These are phyloP conservation scores for Hyperoplus immaculatus DNA, from an alignment of 2,797 vertebrate species.

Conservation along the genomic window DNA sequence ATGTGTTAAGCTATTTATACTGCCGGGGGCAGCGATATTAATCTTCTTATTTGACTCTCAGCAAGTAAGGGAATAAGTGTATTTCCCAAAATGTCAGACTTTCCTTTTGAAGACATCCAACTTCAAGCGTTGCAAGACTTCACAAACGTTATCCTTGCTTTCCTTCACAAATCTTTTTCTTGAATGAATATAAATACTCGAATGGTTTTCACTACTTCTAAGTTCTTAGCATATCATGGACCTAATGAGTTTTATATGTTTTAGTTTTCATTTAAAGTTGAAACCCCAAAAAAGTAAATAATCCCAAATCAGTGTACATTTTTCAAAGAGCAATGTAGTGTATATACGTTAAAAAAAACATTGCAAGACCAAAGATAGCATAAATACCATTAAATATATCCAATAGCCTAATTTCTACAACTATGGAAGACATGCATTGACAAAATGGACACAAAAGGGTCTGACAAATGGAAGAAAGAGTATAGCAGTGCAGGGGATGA, in stretches of 20 bases:
- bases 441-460: constrained; percentile 71
- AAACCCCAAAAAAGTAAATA: background rate
- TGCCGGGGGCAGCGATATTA: background rate
- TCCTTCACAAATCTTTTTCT: background rate
- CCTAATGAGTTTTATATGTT: constrained; percentile 9
- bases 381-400: constrained; percentile 43
- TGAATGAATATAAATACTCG: constrained; percentile 6
- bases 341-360: constrained; percentile 20
- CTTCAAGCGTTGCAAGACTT: background rate
- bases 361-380: constrained; percentile 29
- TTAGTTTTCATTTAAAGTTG: constrained; percentile 9
- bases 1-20: background rate
- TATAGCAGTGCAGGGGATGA: constrained; percentile 43
- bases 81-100: background rate
- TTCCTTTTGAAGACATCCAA: background rate
- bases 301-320: background rate
- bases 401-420: constrained; percentile 37
- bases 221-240: constrained; percentile 3
- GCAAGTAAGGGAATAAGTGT: background rate
- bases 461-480: constrained; percentile 40
- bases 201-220: background rate
- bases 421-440: constrained; percentile 79
- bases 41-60: background rate
- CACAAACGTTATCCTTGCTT: background rate
- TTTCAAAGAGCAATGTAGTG: constrained; percentile 4